Evolutionary conservation across 2,888 invertebrate genomes (phyloP), one percentile per base, ranked within the genome.

Genomic region (Agrilus cyanescens): DNA sequence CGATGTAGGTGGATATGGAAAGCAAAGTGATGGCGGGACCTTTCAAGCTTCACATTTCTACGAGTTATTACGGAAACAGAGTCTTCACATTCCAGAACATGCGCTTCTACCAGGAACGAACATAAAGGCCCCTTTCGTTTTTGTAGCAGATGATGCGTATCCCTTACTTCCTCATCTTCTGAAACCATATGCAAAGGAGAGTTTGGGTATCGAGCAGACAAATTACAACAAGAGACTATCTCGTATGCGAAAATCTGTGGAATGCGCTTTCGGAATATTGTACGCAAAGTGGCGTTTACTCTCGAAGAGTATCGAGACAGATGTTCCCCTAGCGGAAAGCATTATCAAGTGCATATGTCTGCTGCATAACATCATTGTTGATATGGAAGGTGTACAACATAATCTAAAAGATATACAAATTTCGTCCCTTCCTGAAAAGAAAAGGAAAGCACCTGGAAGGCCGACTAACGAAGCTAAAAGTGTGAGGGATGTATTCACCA

Each of bases 11-110:
- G n/a, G n/a, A n/a, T n/a, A n/a, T n/a, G n/a, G n/a, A n/a, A n/a
- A n/a, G n/a, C n/a, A n/a, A n/a, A 55, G 56, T 37, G 55, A 57
- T 41, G 52, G 55, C 13, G 53, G 53, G 40, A 54, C 51, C 29
- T 51, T 56, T 41, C 40, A 47, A 34, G 41, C 48, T 15, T 53
- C 51, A 32, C 31, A 41, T 18, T 32, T 59, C 38, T 51, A 43
- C 37, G 30, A 41, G 43, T 41, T 40, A 30, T 33, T 51, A 15
- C 30, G 34, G 33, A 31, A 44, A 25, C 38, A 43, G 8, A 38
- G 37, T 40, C 45, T 51, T 12, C 37, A 44, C 32, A 44, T 53
- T 14, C 51, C 51, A n/a, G 34, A 45, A 12, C 41, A 41, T 15
- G 16, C 31, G 38, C 16, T 35, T 33, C 44, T 57, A 12, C 53